Base-by-base conservation (phyloP, 2,113 vertebrate species). In the Alouatta palliata region DNA sequence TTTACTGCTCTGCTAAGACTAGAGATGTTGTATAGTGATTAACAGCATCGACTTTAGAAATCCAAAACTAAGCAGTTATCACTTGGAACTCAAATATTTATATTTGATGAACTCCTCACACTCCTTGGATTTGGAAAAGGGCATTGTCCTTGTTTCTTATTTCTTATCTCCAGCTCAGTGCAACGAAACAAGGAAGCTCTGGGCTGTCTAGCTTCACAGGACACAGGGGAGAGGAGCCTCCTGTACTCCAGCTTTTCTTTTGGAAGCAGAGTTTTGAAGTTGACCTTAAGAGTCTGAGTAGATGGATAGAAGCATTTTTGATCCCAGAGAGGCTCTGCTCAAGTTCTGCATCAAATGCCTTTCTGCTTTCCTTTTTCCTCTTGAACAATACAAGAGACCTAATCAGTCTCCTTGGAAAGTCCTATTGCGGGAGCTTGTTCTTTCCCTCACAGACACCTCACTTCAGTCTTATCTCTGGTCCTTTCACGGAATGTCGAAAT, bases 191-290 rank as follows among this genome's bases (percentile, higher is more conserved):
- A 85, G n/a, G 16, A 64, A 61, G 37, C 73, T 86, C 6, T 1
- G 19, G 40, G 88, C 45, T 32, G n/a, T 32, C 68, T 47, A n/a
- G 35, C 12, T 23, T 49, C 25, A 16, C 6, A 40, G 58, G 71
- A 83, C 66, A 43, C 0, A 2, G 40, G 32, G 21, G 56, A 91
- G 4, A 90, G 40, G n/a, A 43, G 8, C 6, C 30, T 81, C n/a
- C 23, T 88, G 82, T 30, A 66, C 56, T 35, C 6, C 8, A 37
- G 56, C 23, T 58, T 77, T n/a, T 93, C 81, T 97, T 11, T 92
- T 5, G 0, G n/a, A 91, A 89, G 35, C 47, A 81, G n/a, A 83
- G 40, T 93, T 97, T 83, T 94, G 66, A 97, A 96, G 79, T 95
- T 89, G 82, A 97, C 88, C 52, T 94, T 54, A 58, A 90, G 20